Conservation (phyloP, 2,113 vertebrate species). For the Epinephelus fuscoguttatus region DNA sequence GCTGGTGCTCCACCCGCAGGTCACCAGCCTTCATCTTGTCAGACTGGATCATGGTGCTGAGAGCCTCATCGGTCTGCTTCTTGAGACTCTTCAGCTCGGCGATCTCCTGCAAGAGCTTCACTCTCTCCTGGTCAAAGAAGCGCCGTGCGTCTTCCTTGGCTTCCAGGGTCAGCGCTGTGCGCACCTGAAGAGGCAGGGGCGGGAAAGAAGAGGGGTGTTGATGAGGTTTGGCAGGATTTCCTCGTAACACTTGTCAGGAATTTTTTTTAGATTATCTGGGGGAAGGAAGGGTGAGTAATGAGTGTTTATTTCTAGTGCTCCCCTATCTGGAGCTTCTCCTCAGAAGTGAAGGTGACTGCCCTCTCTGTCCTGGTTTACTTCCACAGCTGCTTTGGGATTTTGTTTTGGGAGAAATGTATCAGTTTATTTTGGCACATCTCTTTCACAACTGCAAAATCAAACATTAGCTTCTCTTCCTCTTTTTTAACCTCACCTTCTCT, state of each 20-base stretch:
- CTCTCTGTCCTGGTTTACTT: not conserved
- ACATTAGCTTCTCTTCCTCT: not conserved
- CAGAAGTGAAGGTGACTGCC: not conserved
- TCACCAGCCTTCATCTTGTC: slow-evolving; percentile 99
- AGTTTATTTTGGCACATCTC: no score
- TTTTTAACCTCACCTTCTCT: slow-evolving; percentile 85
- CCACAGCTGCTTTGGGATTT: not conserved
- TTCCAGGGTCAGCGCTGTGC: slow-evolving; percentile 94
- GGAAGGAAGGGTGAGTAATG: not conserved
- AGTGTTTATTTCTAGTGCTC: slow-evolving; percentile 3
- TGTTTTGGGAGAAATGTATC: not conserved
- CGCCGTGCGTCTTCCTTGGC: slow-evolving; percentile 96
- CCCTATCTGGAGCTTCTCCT: not conserved
- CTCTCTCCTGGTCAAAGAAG: slow-evolving; percentile 96
- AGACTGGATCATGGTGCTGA: slow-evolving; percentile 95
- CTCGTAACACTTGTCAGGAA: no score
- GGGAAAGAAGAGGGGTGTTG: not conserved
- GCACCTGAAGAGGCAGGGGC: slow-evolving; percentile 77
- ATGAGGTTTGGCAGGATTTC: not conserved
- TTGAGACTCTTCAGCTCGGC: slow-evolving; percentile 93
- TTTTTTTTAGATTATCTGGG: not conserved
- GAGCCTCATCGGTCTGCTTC: slow-evolving; percentile 96
- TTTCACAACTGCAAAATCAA: not conserved
- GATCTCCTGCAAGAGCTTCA: slow-evolving; percentile 96
- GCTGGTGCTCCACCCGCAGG: slow-evolving; percentile 95